Evolutionary conservation across 1,140 invertebrate genomes (phyloP), one percentile per base, ranked within the genome.

Genomic region (Drosophila novamexicana): DNA sequence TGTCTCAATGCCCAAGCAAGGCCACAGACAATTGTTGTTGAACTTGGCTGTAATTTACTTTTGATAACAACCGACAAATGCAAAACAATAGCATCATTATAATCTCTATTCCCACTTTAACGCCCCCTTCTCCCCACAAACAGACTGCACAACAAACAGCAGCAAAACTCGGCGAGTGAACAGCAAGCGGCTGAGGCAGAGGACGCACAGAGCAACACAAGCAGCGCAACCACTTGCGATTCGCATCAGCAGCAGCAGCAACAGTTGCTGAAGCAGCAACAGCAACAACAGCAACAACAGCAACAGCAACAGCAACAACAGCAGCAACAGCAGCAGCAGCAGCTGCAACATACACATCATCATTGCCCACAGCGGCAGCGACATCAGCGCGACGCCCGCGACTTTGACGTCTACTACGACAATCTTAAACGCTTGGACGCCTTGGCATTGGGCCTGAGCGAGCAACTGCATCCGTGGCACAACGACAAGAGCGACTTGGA

Each of bases 401-500:
- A 92, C 59, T 89, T 91, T 75, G 91, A 92, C 39, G 86, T 92
- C 58, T 92, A 92, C 64, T 92, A 92, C 61, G 83, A 91, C 64
- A 92, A 92, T 91, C 66, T 92, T 42, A 92, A 92, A 76, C 91
- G 91, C 52, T 79, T 92, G 77, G 91, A 92, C 73, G 82, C 88
- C 47, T 54, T 90, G 59, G 81, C 90, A 53, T 61, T 92, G 75
- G 75, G 79, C 7, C 66, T 89, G 7, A 71, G 72, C 16, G 90
- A 91, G 71, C 89, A 91, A 68, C 36, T 91, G 79, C 90, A 91
- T 75, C 90, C 89, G 40, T 92, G 91, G 91, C 89, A 91, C 50
- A 92, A 91, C 79, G 92, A 92, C 67, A 92, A 92, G 65, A 94
- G 94, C 77, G 94, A 95, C 85, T 94, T 95, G 62, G 94, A 95